A percentile compares a stretch with the other conserved stretches of the same genome.
Evolutionary conservation across 2,888 invertebrate genomes (phyloP).

Genomic region (Trisateles emortualis): DNA sequence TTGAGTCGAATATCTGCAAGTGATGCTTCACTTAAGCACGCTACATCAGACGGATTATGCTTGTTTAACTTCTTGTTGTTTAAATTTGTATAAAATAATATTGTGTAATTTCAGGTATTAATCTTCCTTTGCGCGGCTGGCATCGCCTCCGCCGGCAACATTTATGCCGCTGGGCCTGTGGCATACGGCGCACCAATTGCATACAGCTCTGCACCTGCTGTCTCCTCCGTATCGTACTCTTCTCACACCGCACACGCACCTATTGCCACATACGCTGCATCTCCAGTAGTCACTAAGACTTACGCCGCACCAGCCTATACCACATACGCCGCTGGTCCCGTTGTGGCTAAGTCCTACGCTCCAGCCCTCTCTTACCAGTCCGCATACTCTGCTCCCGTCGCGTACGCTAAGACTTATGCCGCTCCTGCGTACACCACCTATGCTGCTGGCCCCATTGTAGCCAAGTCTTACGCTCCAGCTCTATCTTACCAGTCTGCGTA

Average conservation of each 20-base stretch:
- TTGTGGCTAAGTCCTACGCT: constrained; percentile 51
- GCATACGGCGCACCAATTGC: constrained; percentile 76
- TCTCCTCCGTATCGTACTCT: constrained; percentile 46
- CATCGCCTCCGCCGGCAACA: constrained; percentile 87
- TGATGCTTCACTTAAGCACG: no score
- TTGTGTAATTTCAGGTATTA: constrained; percentile 69
- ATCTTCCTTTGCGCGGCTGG: constrained; percentile 87
- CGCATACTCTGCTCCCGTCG: neutral
- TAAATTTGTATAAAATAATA: no score
- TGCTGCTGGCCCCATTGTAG: constrained; percentile 50
- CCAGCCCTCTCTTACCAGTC: neutral
- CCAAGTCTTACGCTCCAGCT: constrained; percentile 66
- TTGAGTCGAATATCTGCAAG: no score
- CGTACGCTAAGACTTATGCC: constrained; percentile 21
- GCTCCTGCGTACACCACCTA: constrained; percentile 54
- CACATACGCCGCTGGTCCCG: constrained; percentile 69
- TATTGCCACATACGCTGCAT: constrained; percentile 49
- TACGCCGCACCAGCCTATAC: constrained; percentile 49
- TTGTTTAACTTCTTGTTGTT: no score
- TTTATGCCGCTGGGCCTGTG: constrained; percentile 69
- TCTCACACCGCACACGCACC: constrained; percentile 45
- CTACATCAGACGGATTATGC: no score
- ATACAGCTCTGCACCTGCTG: constrained; percentile 66
- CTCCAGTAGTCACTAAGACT: constrained; percentile 49
- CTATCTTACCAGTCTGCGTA: constrained; percentile 56